A percentile compares a stretch with the other conserved stretches of the same genome.
Conservation (phyloP, 2,113 vertebrate species). For the Neomonachus schauinslandi region DNA sequence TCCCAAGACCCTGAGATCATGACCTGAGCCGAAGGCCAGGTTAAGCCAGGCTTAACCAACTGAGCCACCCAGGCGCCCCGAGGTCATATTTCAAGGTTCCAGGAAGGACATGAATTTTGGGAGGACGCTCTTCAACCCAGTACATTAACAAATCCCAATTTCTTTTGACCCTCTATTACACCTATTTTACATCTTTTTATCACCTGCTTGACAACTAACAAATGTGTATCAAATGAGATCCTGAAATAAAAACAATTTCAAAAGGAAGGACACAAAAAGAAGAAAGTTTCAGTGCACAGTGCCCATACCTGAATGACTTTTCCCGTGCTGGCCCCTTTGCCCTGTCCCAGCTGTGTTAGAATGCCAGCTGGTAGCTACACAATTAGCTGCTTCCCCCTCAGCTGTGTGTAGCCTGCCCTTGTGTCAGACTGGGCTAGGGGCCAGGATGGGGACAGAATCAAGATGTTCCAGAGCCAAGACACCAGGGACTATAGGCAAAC, state of each 20-base stretch:
- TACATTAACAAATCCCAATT: background rate
- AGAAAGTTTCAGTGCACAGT: background rate
- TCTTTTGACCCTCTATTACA: background rate
- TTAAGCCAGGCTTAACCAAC: too few relatives aligned
- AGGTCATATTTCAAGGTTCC: background rate
- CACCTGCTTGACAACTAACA: background rate
- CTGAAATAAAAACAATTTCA: background rate
- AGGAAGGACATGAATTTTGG: background rate
- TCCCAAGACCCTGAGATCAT: too few relatives aligned
- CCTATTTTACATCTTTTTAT: background rate
- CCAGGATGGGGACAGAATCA: background rate
- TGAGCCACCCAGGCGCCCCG: too few relatives aligned
- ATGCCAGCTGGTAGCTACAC: background rate
- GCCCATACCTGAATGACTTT: rapidly evolving
- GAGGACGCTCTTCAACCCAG: background rate
- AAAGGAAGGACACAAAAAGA: background rate
- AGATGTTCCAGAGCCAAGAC: background rate
- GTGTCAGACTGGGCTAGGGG: background rate
- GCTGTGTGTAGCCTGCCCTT: background rate
- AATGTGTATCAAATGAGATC: background rate
- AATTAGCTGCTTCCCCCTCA: background rate
- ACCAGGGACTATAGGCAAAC: background rate
- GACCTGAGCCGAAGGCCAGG: too few relatives aligned
- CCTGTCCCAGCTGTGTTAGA: rapidly evolving
- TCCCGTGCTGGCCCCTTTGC: background rate